Percentiles rank a stretch among this genome's conserved stretches.
phyloP scores from a whole-genome alignment of 2,797 vertebrate species.

The Acomys russatus region DNA sequence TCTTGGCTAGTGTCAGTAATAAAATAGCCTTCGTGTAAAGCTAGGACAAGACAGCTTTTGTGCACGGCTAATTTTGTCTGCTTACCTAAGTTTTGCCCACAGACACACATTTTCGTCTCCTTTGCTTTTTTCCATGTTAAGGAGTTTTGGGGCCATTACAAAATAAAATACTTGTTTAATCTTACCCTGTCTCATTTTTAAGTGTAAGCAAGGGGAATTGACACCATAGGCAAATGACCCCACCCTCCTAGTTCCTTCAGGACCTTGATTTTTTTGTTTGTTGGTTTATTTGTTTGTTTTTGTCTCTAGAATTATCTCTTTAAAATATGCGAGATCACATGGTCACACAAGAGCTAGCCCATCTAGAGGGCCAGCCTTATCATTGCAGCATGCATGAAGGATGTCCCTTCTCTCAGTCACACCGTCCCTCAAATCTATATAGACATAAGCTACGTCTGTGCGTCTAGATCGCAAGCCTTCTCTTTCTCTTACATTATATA shows the following conservation, averaged over 20 bases:
- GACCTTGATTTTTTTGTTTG: background rate
- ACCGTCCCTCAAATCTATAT: background rate
- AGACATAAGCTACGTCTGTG: background rate
- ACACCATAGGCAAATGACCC: background rate
- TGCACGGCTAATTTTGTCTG: background rate
- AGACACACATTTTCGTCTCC: background rate
- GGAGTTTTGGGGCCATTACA: constrained; percentile 2
- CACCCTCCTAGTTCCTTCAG: background rate
- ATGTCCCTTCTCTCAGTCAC: background rate
- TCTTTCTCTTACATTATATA: background rate
- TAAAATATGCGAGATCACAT: background rate
- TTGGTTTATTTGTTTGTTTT: background rate
- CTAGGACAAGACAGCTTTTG: background rate
- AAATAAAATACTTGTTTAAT: background rate
- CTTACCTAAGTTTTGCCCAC: background rate
- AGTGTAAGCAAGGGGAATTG: background rate
- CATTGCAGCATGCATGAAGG: rapidly evolving
- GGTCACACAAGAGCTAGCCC: background rate
- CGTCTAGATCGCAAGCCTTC: background rate
- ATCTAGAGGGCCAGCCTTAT: background rate
- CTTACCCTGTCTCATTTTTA: background rate
- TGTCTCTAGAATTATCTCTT: background rate
- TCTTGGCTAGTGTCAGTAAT: background rate
- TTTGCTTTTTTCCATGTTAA: background rate
- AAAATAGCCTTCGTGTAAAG: background rate